Conservation (phyloP, 1,140 invertebrate species). For the Drosophila burlai region DNA sequence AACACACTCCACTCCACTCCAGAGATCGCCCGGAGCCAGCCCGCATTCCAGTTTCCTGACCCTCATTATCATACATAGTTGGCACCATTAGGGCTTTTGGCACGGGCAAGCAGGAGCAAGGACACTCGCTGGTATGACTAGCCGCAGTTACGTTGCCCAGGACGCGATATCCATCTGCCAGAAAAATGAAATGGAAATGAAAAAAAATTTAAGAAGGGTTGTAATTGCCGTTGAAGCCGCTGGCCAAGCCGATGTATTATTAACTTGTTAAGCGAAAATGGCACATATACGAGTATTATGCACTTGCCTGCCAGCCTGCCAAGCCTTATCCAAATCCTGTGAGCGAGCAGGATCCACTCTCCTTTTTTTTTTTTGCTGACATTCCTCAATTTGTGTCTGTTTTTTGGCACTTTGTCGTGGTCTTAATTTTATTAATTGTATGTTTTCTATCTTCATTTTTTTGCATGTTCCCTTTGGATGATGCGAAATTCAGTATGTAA, state of each 20-base stretch:
- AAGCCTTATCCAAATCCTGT: constrained; percentile 38
- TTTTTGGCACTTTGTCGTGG: constrained; percentile 11
- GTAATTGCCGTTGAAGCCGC: constrained; percentile 72
- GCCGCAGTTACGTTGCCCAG: constrained; percentile 23
- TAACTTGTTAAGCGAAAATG: constrained; percentile 75
- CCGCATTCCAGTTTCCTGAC: constrained; percentile 66
- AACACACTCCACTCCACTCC: neutral
- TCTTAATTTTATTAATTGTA: constrained; percentile 26
- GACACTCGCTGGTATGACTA: constrained; percentile 57
- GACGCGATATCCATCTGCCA: constrained; percentile 62
- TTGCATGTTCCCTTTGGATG: constrained; percentile 19
- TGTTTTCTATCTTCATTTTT: constrained; percentile 23
- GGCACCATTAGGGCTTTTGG: constrained; percentile 74
- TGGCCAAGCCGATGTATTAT: constrained; percentile 56
- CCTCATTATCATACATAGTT: constrained; percentile 81
- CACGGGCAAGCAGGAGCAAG: constrained; percentile 47
- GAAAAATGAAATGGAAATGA: constrained; percentile 41
- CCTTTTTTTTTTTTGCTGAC: constrained; percentile 6
- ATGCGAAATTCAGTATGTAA: constrained; percentile 49
- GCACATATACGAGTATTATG: constrained; percentile 46
- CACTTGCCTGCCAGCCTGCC: constrained; percentile 21
- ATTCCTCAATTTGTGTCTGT: constrained; percentile 41
- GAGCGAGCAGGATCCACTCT: constrained; percentile 11
- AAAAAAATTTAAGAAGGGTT: constrained; percentile 21
- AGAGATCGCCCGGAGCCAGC: constrained; percentile 26